These are phyloP conservation scores for Sebastes alutus DNA, from an alignment of 2,797 vertebrate genomes.

Conservation along the genomic window DNA sequence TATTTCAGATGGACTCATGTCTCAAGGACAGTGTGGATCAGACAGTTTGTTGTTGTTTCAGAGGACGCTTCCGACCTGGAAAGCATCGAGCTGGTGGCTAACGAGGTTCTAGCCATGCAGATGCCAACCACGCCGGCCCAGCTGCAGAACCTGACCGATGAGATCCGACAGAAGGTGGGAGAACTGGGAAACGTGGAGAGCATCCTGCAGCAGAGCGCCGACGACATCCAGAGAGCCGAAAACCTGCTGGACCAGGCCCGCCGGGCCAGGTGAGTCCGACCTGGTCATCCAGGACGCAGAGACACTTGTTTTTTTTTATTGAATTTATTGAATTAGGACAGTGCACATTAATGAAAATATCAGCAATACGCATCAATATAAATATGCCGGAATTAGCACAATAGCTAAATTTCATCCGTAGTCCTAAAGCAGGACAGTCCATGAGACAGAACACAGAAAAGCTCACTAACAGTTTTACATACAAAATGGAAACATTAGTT, in stretches of 20 bases:
- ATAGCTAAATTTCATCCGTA: too few relatives aligned
- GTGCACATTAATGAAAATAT: too few relatives aligned
- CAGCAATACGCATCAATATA: too few relatives aligned
- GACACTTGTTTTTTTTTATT: too few relatives aligned
- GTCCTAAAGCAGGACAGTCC: too few relatives aligned
- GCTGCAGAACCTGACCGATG: slow-evolving; percentile 91
- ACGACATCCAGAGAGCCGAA: slow-evolving; percentile 91
- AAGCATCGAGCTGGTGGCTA: slow-evolving; percentile 94
- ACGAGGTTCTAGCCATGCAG: slow-evolving; percentile 94
- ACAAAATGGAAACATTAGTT: too few relatives aligned
- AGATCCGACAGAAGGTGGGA: slow-evolving; percentile 91
- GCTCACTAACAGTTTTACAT: too few relatives aligned
- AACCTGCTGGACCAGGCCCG: slow-evolving; percentile 89
- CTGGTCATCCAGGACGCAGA: neutral
- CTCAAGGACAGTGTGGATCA: neutral
- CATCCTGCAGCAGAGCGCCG: slow-evolving; percentile 91
- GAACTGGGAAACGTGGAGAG: slow-evolving; percentile 92
- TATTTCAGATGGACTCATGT: too few relatives aligned
- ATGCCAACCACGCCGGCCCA: slow-evolving; percentile 95
- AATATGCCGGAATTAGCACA: too few relatives aligned
- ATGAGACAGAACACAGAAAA: too few relatives aligned
- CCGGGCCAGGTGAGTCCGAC: slow-evolving; percentile 83
- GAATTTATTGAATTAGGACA: too few relatives aligned
- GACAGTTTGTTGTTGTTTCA: slow-evolving; percentile 56
- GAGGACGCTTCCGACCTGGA: slow-evolving; percentile 95